phyloP scores from a whole-genome alignment of 2,113 vertebrate species.

The Muntiacus reevesi region DNA sequence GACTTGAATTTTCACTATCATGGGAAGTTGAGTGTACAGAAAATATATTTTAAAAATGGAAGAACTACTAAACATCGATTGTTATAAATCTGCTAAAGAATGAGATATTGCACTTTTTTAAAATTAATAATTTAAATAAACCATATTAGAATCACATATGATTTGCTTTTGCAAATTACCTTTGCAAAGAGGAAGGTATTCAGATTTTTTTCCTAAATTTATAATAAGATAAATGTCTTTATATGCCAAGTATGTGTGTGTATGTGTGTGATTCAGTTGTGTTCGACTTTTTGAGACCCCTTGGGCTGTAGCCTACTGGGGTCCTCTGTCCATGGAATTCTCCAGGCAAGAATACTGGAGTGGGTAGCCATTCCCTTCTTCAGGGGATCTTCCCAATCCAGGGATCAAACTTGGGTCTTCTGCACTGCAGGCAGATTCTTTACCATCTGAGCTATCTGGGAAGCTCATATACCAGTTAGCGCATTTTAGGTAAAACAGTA shows the following conservation, averaged over 20 bases:
- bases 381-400: neutral
- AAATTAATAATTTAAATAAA: constrained; percentile 4
- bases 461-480: neutral
- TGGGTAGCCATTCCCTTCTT: neutral
- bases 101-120: neutral
- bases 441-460: neutral
- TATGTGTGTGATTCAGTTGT: neutral
- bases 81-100: neutral
- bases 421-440: neutral
- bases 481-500: neutral
- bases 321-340: neutral
- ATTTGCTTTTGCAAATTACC: neutral
- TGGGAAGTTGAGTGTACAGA: neutral
- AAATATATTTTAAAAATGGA: neutral
- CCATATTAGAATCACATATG: neutral
- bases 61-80: neutral
- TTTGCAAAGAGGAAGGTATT: neutral
- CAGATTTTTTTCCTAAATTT: neutral
- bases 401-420: rapidly evolving
- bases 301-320: neutral
- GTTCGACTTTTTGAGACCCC: neutral
- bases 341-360: neutral
- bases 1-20: neutral
- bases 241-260: neutral
- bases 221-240: neutral